Conservation (phyloP, 2,888 invertebrate species). For the Erpobdella octoculata region DNA sequence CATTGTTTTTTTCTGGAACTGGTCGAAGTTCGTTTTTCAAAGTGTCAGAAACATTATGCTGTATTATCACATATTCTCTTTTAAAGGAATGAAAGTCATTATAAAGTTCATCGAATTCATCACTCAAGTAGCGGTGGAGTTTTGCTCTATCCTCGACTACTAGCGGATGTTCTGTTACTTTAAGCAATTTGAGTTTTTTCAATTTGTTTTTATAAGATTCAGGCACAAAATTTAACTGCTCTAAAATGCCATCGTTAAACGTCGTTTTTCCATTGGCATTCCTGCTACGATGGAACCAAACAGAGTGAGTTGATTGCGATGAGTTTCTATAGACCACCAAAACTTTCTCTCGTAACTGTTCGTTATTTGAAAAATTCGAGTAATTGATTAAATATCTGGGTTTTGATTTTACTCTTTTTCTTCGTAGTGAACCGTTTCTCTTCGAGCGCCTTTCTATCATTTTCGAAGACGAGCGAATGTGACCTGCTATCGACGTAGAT, state of each 20-base stretch:
- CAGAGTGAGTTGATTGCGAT: neutral
- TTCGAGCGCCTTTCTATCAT: too few species aligned
- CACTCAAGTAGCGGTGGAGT: neutral
- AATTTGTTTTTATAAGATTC: constrained; percentile 10
- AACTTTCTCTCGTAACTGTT: constrained; percentile 1
- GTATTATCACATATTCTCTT: neutral
- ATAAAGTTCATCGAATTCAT: neutral
- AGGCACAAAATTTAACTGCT: constrained; percentile 26
- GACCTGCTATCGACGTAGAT: too few species aligned
- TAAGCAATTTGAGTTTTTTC: neutral
- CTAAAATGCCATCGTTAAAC: constrained; percentile 2
- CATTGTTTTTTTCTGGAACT: neutral
- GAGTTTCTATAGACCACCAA: constrained; percentile 5
- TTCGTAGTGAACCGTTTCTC: neutral
- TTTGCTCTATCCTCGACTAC: neutral
- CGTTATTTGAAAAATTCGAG: neutral
- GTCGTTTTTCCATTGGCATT: neutral
- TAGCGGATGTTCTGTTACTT: neutral
- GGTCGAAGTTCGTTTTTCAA: neutral
- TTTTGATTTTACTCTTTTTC: neutral
- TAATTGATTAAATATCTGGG: neutral
- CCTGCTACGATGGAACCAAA: constrained; percentile 9
- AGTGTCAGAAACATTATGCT: too few species aligned
- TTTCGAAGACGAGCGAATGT: too few species aligned
- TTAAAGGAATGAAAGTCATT: neutral